phyloP scores from a whole-genome alignment of 2,888 invertebrate genomes.

The Octonoba sinensis region DNA sequence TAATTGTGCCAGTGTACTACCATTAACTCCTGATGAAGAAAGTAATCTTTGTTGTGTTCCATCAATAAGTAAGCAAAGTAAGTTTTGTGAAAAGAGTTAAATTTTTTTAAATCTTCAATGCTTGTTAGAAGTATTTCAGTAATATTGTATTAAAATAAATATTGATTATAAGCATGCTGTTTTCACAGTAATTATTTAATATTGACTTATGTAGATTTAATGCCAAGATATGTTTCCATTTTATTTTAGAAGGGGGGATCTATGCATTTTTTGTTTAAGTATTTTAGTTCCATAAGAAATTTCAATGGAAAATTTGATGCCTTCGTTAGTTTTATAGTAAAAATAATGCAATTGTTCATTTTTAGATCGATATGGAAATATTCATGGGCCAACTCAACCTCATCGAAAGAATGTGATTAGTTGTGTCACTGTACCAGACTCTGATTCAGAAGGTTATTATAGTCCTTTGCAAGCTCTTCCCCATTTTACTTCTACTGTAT shows the following conservation, averaged over 20 bases:
- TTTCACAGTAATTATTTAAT: no score
- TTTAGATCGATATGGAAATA: conserved; percentile 23
- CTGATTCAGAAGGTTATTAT: conserved; percentile 68
- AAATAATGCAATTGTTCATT: background rate
- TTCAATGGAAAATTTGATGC: no score
- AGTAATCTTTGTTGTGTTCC: conserved; percentile 9
- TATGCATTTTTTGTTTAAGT: no score
- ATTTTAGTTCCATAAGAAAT: no score
- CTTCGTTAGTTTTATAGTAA: no score
- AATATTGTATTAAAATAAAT: background rate
- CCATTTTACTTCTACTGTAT: conserved; percentile 64
- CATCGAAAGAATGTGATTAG: conserved; percentile 73
- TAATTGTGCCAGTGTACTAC: conserved; percentile 65
- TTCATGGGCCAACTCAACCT: conserved; percentile 21
- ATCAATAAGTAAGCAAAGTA: conserved; percentile 20
- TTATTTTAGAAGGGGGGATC: no score
- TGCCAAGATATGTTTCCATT: no score
- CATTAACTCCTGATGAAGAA: conserved; percentile 65
- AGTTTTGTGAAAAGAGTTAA: no score
- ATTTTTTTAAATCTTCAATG: background rate
- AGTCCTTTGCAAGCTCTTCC: conserved; percentile 67
- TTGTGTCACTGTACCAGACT: conserved; percentile 82
- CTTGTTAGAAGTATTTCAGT: no score
- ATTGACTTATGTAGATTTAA: no score
- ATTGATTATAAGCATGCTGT: background rate